These are phyloP conservation scores for Cyprinodon diabolis DNA, from an alignment of 2,797 vertebrate genomes.

Conservation along the genomic window DNA sequence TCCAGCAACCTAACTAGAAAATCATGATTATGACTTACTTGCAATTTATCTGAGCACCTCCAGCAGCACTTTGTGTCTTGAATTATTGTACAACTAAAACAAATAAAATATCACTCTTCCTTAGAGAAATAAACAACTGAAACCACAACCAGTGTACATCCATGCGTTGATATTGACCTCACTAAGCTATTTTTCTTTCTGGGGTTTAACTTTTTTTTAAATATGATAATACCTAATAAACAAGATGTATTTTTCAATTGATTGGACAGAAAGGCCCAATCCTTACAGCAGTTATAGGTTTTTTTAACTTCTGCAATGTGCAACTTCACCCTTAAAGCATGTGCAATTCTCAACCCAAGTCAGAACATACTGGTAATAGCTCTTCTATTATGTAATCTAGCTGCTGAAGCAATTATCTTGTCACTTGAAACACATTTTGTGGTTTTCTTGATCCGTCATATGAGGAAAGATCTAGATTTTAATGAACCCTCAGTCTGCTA, in stretches of 20 bases:
- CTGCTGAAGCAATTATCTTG: neutral
- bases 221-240: neutral
- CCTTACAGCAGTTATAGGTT: constrained; percentile 1
- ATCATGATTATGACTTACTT: neutral
- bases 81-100: no score
- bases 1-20: neutral
- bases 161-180: neutral
- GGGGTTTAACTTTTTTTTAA: neutral
- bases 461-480: constrained; percentile 11
- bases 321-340: constrained; percentile 3
- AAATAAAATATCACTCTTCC: neutral
- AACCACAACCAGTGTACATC: neutral
- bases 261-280: constrained; percentile 2
- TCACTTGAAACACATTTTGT: constrained; percentile 21
- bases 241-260: constrained; percentile 19
- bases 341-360: neutral
- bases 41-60: no score
- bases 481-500: neutral
- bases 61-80: no score
- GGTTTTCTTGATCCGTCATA: constrained; percentile 20
- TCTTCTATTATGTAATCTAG: neutral
- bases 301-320: constrained; percentile 1
- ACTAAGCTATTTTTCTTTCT: neutral
- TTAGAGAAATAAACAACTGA: constrained; percentile 16
- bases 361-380: neutral